A percentile compares a stretch with the other conserved stretches of the same genome.
Conservation (phyloP, 1,140 invertebrate genomes). For the Aphelenchoides avenae region DNA sequence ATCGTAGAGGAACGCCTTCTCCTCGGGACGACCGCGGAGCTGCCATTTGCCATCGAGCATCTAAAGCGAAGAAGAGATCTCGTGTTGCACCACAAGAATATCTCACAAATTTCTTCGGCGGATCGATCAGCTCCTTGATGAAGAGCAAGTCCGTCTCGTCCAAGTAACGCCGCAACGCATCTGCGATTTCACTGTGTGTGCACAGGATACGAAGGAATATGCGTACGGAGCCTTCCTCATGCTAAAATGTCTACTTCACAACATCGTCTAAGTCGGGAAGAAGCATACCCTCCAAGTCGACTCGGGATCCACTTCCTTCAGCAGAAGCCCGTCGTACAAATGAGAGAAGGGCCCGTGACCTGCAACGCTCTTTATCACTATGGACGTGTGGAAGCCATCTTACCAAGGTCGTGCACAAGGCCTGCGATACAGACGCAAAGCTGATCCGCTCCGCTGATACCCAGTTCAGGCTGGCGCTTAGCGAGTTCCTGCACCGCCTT, state of each 20-base stretch:
- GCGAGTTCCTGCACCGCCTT: not conserved
- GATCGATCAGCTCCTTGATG: conserved; percentile 19
- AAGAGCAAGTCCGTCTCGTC: conserved; percentile 11
- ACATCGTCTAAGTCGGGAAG: not conserved
- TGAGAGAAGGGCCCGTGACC: conserved; percentile 69
- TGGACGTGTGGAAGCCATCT: too few relatives aligned
- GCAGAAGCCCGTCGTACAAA: conserved; percentile 64
- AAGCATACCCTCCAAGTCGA: not conserved
- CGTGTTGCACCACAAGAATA: not conserved
- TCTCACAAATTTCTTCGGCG: conserved; percentile 16
- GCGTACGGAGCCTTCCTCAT: conserved; percentile 9
- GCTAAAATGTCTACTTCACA: conserved; percentile 8
- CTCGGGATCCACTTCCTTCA: conserved; percentile 31
- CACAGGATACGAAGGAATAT: conserved; percentile 17
- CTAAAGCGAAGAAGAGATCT: not conserved
- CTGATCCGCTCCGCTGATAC: conserved; percentile 61
- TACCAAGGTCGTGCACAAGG: conserved; percentile 68
- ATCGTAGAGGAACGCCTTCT: conserved; percentile 18
- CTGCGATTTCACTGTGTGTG: conserved; percentile 18
- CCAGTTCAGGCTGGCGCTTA: conserved; percentile 60
- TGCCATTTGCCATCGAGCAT: conserved; percentile 12
- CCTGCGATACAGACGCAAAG: conserved; percentile 67
- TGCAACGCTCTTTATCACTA: too few relatives aligned
- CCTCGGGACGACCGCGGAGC: conserved; percentile 8
- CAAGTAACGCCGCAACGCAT: conserved; percentile 7